Evolutionary conservation across 92 coral and sea anemone genomes (phyloP), one percentile per base, ranked within the genome.

Genomic region (Plumapathes pennacea): DNA sequence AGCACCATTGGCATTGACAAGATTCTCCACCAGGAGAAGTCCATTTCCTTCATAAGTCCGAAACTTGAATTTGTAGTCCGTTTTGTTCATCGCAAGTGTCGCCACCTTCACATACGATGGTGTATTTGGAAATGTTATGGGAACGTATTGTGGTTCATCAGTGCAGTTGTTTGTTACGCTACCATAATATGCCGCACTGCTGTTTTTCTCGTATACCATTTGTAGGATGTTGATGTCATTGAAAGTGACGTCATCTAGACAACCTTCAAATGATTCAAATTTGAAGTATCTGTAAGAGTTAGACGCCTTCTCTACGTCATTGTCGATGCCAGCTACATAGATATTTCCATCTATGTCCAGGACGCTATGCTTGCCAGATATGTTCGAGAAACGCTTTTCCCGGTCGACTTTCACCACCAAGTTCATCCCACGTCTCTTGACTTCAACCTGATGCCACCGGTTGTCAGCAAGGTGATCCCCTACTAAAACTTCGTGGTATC

Each of bases 371-470:
- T 28, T 46, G 30, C 24, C n/a, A n/a, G n/a, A n/a, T n/a, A n/a
- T n/a, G 51, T 27, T 51, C 10, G 19, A 7, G 12, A 34, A 33
- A 47, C 28, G 72, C 18, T 55, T 76, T 8, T 33, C 2, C 13
- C 18, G 24, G 3, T 33, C 43, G 34, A 74, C 55, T 37, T 84
- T 87, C 5, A 92, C 32, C 17, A 39, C 71, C 11, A 92, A 48
- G 32, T 33, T 57, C 3, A 46, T 52, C 2, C 71, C 76, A 27
- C 4, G 26, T 53, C 85, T 73, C 5, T 31, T 36, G 12, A 88
- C 38, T 6, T 92, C 84, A 3, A 84, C 64, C 55, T 92, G 98
- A 41, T 92, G 98, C 98, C 89, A 84, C 8, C 55, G 21, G 74
- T 84, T 71, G 51, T 92, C 86, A 27, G 92, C 92, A 56, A 38